phyloP scores from a whole-genome alignment of 2,113 vertebrate species.

The Oryzias curvinotus region DNA sequence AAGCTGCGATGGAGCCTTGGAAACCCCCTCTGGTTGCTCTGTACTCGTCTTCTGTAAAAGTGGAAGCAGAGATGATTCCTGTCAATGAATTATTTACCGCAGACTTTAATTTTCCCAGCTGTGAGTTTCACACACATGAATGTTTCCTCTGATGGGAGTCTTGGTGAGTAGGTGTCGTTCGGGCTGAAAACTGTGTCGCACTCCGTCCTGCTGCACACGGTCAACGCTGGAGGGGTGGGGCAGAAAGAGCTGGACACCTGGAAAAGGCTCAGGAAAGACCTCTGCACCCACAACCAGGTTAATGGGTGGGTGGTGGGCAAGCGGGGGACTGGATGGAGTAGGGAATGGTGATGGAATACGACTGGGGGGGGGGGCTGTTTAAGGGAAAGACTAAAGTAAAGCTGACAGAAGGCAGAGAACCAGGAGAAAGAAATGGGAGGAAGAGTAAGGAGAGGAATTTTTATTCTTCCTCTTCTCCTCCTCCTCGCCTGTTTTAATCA shows the following conservation, averaged over 20 bases:
- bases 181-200: too few species aligned
- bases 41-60: constrained; percentile 20
- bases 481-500: constrained; percentile 76
- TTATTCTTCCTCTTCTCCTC: constrained; percentile 13
- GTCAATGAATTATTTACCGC: constrained; percentile 44
- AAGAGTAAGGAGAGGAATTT: constrained; percentile 19
- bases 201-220: neutral
- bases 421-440: constrained; percentile 23
- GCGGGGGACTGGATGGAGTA: constrained; percentile 4
- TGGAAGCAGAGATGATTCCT: constrained; percentile 24
- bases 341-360: neutral
- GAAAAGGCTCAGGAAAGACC: constrained; percentile 62
- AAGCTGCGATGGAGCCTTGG: neutral
- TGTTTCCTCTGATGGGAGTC: constrained; percentile 4
- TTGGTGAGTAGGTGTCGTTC: neutral
- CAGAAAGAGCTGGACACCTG: constrained; percentile 35
- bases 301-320: constrained; percentile 45
- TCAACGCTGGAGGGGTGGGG: neutral
- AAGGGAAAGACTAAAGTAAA: constrained; percentile 53
- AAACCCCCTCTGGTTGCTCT: constrained; percentile 11
- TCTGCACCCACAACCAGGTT: constrained; percentile 64
- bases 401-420: constrained; percentile 6
- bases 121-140: constrained; percentile 43
- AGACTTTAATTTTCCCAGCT: constrained; percentile 45
- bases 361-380: constrained; percentile 21